Base-by-base conservation (phyloP, 1,140 invertebrate species). In the Sycophila sp. region DNA sequence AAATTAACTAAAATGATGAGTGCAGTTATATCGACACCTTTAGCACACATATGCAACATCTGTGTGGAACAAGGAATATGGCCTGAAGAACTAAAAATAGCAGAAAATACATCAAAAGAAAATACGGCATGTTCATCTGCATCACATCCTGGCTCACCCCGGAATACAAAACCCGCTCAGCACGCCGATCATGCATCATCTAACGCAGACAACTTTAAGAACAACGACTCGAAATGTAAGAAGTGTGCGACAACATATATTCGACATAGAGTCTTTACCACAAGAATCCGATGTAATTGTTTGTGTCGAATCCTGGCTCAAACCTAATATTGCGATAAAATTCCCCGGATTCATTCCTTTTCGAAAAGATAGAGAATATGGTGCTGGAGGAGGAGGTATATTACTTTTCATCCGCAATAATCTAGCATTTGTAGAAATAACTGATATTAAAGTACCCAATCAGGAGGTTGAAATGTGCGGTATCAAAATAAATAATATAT, bases 401-500 rank as follows among this genome's bases (percentile, higher is more conserved):
- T 10, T 59, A 11, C 1, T 59, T 11, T n/a, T 68, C 1, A 58
- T 68, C 6, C 28, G 65, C 0, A 68, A 68, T 47, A 32, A 19
- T 49, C 3, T 47, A 15, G 11, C 4, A 1, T 67, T n/a, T 34
- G 6, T 30, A 8, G 15, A 17, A 22, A 36, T 67, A 24, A 17
- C 32, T 1, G n/a, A 55, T 13, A 3, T 67, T 6, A 17, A n/a
- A 17, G 24, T n/a, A 1, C 2, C 7, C 8, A 47, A 24, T 17
- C 0, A 6, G 4, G 0, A 26, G 10, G 10, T 36, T 30, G 53
- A 68, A 59, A 19, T 53, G 15, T 22, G 6, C n/a, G 55, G 26
- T 2, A 22, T 59, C 15, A 24, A 68, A 59, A 53, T 62, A 24
- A 69, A 13, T 11, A 69, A 53, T 45, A 36, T 51, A 26, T 22